phyloP scores from a whole-genome alignment of 2,113 vertebrate genomes.

The Ptilonorhynchus violaceus region DNA sequence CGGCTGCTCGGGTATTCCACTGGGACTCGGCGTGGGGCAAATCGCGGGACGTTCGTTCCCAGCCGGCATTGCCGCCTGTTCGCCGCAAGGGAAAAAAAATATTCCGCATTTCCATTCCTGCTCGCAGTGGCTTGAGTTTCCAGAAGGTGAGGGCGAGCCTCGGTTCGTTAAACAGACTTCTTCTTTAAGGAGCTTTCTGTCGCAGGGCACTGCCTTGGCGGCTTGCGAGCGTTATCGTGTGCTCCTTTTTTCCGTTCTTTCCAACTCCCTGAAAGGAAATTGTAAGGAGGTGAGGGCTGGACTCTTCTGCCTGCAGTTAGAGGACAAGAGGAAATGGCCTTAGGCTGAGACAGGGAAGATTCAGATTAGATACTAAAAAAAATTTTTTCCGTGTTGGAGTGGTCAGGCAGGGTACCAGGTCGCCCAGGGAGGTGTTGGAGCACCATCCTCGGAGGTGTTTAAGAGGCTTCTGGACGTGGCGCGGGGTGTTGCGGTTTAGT shows the following conservation, averaged over 20 bases:
- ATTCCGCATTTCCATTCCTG: accelerated
- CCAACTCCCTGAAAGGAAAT: neutral
- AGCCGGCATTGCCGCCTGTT: neutral
- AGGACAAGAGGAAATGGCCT: neutral
- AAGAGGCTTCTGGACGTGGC: neutral
- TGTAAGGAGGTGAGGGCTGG: neutral
- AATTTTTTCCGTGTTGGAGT: accelerated
- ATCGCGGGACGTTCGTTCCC: neutral
- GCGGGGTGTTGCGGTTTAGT: neutral
- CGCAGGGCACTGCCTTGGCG: neutral
- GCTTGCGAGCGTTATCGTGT: neutral
- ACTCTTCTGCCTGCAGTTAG: neutral
- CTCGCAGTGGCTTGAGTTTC: neutral
- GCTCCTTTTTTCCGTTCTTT: neutral
- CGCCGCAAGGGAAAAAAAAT: neutral
- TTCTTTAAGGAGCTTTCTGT: too few species aligned
- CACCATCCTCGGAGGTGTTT: neutral
- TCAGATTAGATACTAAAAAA: too few species aligned
- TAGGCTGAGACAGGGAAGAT: too few species aligned
- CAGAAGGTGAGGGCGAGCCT: neutral
- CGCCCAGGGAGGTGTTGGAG: neutral
- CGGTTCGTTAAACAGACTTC: neutral
- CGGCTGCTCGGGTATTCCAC: neutral
- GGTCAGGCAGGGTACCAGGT: neutral
- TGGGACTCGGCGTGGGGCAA: neutral